phyloP scores from a whole-genome alignment of 2,113 vertebrate species.

The Mugil cephalus region DNA sequence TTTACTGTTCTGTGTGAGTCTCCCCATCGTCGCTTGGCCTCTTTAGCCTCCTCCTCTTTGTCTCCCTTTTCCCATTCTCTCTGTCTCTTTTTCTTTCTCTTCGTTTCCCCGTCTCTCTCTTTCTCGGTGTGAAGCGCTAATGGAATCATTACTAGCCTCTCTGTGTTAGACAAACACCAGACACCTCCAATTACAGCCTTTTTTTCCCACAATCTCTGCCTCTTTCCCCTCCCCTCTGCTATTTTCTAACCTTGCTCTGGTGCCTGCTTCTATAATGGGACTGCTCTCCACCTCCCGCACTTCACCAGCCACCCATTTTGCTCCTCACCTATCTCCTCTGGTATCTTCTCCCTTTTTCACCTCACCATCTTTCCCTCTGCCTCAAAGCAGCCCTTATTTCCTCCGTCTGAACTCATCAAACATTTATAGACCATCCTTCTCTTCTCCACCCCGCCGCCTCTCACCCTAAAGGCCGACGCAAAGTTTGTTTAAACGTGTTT shows the following conservation, averaged over 20 bases:
- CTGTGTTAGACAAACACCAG: conserved; percentile 82
- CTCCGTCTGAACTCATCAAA: conserved; percentile 73
- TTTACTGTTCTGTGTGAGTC: conserved; percentile 39
- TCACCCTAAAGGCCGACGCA: conserved; percentile 19
- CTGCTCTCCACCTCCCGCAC: conserved; percentile 43
- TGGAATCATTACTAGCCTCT: conserved; percentile 82
- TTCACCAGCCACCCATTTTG: conserved; percentile 36
- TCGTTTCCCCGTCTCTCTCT: conserved; percentile 27
- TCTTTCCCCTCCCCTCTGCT: conserved; percentile 61
- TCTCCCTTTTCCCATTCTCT: conserved; percentile 7
- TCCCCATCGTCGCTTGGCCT: conserved; percentile 41
- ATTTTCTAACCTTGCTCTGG: conserved; percentile 68
- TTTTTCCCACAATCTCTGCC: conserved; percentile 61
- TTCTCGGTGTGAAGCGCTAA: conserved; percentile 72
- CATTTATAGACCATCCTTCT: conserved; percentile 76
- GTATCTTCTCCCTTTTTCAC: conserved; percentile 55
- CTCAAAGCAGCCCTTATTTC: conserved; percentile 48
- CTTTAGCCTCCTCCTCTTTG: conserved; percentile 34
- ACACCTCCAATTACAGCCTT: conserved; percentile 78
- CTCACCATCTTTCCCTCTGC: conserved; percentile 60
- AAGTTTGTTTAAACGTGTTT: conserved; percentile 24
- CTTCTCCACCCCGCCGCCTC: conserved; percentile 44
- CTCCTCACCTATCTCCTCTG: conserved; percentile 59
- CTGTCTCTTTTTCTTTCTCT: conserved; percentile 29
- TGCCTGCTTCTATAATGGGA: conserved; percentile 69